Percentiles rank a stretch among this genome's conserved stretches.
phyloP scores from a whole-genome alignment of 2,113 vertebrate genomes.

The Circaetus gallicus region DNA sequence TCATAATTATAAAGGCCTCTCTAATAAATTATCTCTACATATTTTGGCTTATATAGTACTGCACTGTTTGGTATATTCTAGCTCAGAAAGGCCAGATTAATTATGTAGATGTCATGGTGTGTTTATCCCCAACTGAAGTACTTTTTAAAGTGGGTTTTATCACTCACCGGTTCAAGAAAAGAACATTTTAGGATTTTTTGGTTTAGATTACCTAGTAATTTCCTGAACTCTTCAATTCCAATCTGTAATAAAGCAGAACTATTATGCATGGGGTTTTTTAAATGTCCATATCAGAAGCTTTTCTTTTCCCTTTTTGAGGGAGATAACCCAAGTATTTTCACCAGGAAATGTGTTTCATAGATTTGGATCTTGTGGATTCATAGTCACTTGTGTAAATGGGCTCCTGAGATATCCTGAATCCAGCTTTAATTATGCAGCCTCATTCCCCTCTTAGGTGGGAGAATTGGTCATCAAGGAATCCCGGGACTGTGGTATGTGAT shows the following conservation, averaged over 20 bases:
- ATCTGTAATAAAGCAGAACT: not conserved
- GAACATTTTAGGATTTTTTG: not conserved
- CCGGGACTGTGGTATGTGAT: not conserved
- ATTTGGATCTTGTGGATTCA: not conserved
- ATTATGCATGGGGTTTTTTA: not conserved
- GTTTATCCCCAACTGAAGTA: not conserved
- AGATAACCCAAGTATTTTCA: not conserved
- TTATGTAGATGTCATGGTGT: not conserved
- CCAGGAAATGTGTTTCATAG: not conserved
- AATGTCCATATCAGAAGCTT: not conserved
- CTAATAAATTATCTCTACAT: not conserved
- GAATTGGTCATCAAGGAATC: not conserved
- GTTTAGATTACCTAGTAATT: not conserved
- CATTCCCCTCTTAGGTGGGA: not conserved
- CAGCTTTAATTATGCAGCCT: not conserved
- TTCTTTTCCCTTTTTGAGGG: not conserved
- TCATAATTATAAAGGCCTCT: not conserved
- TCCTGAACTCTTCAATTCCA: not conserved
- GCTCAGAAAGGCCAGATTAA: not conserved
- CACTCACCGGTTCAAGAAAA: not conserved
- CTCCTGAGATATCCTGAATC: not conserved
- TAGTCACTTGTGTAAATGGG: not conserved
- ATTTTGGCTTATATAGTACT: slow-evolving; percentile 7
- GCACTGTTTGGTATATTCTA: not conserved
- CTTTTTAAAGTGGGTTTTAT: not conserved